Evolutionary conservation across 1,140 invertebrate genomes (phyloP), one percentile per base, ranked within the genome.

Genomic region (Propsilocerus akamusi): DNA sequence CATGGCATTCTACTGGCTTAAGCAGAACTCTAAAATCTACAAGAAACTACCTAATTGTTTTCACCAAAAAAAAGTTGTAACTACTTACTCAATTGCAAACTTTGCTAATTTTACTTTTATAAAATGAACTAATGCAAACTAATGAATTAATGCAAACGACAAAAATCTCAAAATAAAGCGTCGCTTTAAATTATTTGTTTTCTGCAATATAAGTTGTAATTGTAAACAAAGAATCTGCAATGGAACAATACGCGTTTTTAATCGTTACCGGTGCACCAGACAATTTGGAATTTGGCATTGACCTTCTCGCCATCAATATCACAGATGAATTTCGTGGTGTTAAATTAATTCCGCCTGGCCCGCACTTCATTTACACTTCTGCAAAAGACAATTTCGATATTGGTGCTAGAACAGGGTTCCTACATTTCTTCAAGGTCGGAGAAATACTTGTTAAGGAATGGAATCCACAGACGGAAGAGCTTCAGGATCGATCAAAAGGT

Each of bases 311-410:
- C 8, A 97, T 93, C 86, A 84, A 80, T 53, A 86, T 86, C n/a
- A 91, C 83, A 5, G 79, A 85, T 52, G 86, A 86, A 63, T 99
- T 98, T 66, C 78, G 83, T 53, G 96, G 95, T 12, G 76, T 99
- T 28, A 99, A 98, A 76, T 96, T 99, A 92, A 97, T 99, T 54
- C 95, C 95, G 2, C 89, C 91, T 12, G 96, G 96, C 17, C 66
- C 97, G 50, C 96, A 99, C 69, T 98, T 86, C 63, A 71, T 98
- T 7, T 96, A 87, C 62, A 93, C 88, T 52, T 67, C 71, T 49
- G 66, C 71, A 1, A 72, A 68, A 52, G 69, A 72, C 53, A 64
- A 63, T n/a, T 66, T 65, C 41, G 72, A 71, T 4, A 72, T 74
- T 55, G 14, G 14, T 17, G 54, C 61, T 0, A 65, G 91, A 58